phyloP scores from a whole-genome alignment of 1,140 invertebrate species.

The Cydia amplana region DNA sequence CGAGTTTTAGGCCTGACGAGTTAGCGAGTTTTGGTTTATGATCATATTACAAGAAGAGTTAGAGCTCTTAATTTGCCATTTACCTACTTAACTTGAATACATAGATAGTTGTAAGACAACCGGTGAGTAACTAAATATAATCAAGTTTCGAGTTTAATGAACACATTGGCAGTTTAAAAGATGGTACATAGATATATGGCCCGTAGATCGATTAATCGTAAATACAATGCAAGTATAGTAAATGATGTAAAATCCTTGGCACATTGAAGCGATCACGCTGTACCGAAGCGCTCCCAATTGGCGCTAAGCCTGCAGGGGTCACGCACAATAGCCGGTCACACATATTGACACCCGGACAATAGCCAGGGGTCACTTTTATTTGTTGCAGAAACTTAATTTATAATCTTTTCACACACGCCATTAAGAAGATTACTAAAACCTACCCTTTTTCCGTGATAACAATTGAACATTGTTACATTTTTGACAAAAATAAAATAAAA shows the following conservation, averaged over 20 bases:
- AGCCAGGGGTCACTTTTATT: slow-evolving; percentile 77
- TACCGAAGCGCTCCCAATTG: slow-evolving; percentile 69
- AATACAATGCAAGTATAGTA: slow-evolving; percentile 36
- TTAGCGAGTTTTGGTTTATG: too few relatives aligned
- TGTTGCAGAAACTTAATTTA: slow-evolving; percentile 79
- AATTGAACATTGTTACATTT: slow-evolving; percentile 76
- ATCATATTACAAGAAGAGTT: too few relatives aligned
- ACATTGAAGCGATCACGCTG: slow-evolving; percentile 56
- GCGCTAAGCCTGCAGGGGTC: slow-evolving; percentile 67
- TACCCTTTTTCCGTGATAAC: slow-evolving; percentile 76
- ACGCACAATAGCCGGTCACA: slow-evolving; percentile 75
- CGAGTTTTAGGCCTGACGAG: too few relatives aligned
- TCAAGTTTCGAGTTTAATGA: neutral
- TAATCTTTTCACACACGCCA: slow-evolving; percentile 79
- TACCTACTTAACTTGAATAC: too few relatives aligned
- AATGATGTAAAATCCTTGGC: slow-evolving; percentile 58
- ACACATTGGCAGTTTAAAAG: neutral
- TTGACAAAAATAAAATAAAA: slow-evolving; percentile 63
- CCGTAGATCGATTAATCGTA: neutral
- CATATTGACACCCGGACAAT: slow-evolving; percentile 76
- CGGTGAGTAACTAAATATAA: neutral
- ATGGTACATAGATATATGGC: neutral
- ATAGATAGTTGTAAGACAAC: too few relatives aligned
- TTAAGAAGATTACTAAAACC: slow-evolving; percentile 79
- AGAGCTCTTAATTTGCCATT: too few relatives aligned